phyloP scores from a whole-genome alignment of 2,113 vertebrate species.

The Ictalurus punctatus region DNA sequence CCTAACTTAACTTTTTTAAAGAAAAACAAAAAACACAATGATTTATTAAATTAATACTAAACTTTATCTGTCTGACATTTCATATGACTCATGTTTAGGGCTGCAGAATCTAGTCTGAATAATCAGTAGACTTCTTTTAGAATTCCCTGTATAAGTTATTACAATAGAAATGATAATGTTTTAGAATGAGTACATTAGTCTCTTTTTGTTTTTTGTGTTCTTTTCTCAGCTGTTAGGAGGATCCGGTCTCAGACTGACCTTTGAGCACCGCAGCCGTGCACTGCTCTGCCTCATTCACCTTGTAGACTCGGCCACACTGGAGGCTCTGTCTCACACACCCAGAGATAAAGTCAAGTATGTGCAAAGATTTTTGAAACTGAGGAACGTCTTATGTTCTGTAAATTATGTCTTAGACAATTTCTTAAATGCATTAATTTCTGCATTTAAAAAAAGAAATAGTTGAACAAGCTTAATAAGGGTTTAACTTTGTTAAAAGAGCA shows the following conservation, averaged over 20 bases:
- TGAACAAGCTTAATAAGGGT: too few relatives aligned
- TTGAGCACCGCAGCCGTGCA: conserved; percentile 82
- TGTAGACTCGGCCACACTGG: conserved; percentile 78
- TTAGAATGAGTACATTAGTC: too few relatives aligned
- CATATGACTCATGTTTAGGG: too few relatives aligned
- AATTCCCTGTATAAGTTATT: not conserved
- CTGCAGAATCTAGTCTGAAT: too few relatives aligned
- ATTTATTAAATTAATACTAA: too few relatives aligned
- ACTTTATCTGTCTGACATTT: too few relatives aligned
- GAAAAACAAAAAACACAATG: too few relatives aligned
- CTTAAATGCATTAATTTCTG: not conserved
- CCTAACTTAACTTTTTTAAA: too few relatives aligned
- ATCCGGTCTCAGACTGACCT: conserved; percentile 78
- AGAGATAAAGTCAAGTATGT: conserved; percentile 82
- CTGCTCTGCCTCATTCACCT: conserved; percentile 88
- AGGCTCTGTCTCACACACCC: conserved; percentile 82
- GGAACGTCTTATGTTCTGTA: not conserved
- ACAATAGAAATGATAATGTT: not conserved
- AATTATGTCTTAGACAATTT: not conserved
- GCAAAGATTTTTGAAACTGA: not conserved
- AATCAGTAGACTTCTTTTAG: too few relatives aligned
- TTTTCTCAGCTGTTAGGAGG: conserved; percentile 75
- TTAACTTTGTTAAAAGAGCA: not conserved
- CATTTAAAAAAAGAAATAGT: not conserved
- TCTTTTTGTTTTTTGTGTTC: not conserved